Conservation (phyloP, 2,888 invertebrate species). For the Acutogordius australiensis region DNA sequence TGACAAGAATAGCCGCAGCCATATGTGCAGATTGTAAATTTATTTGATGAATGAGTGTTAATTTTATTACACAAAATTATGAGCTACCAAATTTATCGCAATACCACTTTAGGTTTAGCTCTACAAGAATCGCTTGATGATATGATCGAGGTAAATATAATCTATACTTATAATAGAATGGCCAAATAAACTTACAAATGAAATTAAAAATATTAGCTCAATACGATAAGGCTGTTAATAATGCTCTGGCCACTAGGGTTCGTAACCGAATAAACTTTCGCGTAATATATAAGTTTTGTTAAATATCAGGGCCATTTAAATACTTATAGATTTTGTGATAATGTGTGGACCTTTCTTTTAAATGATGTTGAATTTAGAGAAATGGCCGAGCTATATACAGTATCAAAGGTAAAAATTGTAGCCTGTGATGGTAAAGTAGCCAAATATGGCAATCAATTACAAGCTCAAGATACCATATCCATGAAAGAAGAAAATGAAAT, state of each 20-base stretch:
- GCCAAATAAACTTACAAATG: conserved; percentile 68
- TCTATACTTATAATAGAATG: conserved; percentile 40
- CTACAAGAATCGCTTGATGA: conserved; percentile 88
- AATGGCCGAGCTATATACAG: conserved; percentile 51
- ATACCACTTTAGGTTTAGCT: conserved; percentile 82
- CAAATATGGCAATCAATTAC: too few species aligned
- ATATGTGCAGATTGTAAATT: too few species aligned
- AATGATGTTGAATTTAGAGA: conserved; percentile 89
- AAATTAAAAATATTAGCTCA: conserved; percentile 72
- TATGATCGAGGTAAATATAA: conserved; percentile 40
- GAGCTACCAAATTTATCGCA: conserved; percentile 87
- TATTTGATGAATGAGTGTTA: too few species aligned
- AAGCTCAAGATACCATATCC: too few species aligned
- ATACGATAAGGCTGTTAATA: conserved; percentile 86
- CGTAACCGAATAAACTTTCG: conserved; percentile 77
- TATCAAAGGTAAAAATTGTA: conserved; percentile 80
- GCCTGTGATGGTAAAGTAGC: conserved; percentile 90
- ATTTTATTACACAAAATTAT: too few species aligned
- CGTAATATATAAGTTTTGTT: conserved; percentile 26
- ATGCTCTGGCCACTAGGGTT: conserved; percentile 50
- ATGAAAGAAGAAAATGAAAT: too few species aligned
- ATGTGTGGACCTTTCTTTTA: conserved; percentile 97
- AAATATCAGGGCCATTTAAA: conserved; percentile 32
- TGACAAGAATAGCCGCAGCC: too few species aligned
- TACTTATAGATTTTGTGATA: conserved; percentile 78